Evolutionary conservation across 2,113 vertebrate genomes (phyloP), one percentile per base, ranked within the genome.

Genomic region (Oryzias curvinotus): DNA sequence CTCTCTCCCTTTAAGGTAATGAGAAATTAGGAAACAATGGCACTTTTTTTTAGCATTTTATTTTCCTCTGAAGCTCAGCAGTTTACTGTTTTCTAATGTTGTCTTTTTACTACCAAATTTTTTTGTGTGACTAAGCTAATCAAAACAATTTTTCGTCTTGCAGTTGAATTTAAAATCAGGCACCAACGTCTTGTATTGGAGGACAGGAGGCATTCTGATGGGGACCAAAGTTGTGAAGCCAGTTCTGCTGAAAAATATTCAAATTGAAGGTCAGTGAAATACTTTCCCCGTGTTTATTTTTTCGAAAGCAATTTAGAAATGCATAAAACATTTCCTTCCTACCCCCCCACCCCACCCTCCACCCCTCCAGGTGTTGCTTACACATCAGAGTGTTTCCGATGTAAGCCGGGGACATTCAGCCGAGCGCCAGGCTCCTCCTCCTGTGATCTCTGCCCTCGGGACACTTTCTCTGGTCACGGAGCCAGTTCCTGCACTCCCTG

Each of bases 101-200:
- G 6, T 28, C 2, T 7, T 5, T 28, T 28, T 28, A 28, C 26
- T 28, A 28, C 26, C 5, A 3, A 5, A 28, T 28, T 28, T 28
- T 28, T 28, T 36, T 10, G 2, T 36, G 30, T 30, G 28, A 30
- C 5, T 6, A 36, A 36, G 7, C 7, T 36, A 36, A 36, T 36
- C 30, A 36, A 36, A 36, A 52, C 10, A 46, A 60, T n/a, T n/a
- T n/a, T n/a, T n/a, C 61, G 49, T 77, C 1, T 87, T 89, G 7
- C 57, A 99, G 97, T 94, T 98, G 30, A 93, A 91, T 78, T 80
- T 99, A 72, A 97, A 98, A 80, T 95, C 97, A 45, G 97, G 97
- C 18, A 94, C 94, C 59, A 99, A 99, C 78, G 94, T 98, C 81
- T 88, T 98, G 1, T 99, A 97, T 84, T 99, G 97, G 97, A 94